These are phyloP conservation scores for Pelobates fuscus DNA, from an alignment of 2,113 vertebrate species.

Conservation along the genomic window DNA sequence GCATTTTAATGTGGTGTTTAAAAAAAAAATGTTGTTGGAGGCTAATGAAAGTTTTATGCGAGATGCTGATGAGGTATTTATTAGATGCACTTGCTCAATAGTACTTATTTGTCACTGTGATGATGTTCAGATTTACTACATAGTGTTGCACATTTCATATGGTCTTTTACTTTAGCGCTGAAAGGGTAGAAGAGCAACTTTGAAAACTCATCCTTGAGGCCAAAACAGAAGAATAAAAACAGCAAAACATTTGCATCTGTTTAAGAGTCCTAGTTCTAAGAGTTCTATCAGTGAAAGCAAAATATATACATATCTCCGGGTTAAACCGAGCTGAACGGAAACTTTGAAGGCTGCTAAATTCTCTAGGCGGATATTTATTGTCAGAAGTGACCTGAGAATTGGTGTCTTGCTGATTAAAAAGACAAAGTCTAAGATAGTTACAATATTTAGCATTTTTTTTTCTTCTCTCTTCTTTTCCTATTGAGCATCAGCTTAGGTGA, in stretches of 20 bases:
- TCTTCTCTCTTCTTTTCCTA: slow-evolving; percentile 75
- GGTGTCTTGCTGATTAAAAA: slow-evolving; percentile 61
- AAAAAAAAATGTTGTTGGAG: slow-evolving; percentile 35
- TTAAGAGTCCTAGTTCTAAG: slow-evolving; percentile 66
- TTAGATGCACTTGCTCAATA: slow-evolving; percentile 43
- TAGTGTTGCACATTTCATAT: slow-evolving; percentile 52
- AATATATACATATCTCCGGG: slow-evolving; percentile 54
- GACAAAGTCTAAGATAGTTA: slow-evolving; percentile 75
- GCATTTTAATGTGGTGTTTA: slow-evolving; percentile 36
- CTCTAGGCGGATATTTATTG: slow-evolving; percentile 60
- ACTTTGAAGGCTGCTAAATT: slow-evolving; percentile 55
- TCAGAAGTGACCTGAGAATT: slow-evolving; percentile 70
- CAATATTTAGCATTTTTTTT: slow-evolving; percentile 76
- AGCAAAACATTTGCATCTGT: slow-evolving; percentile 74
- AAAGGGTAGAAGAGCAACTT: slow-evolving; percentile 67
- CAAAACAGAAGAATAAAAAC: slow-evolving; percentile 71
- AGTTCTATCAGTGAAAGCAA: slow-evolving; percentile 55
- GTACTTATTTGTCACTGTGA: slow-evolving; percentile 47
- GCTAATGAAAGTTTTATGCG: slow-evolving; percentile 48
- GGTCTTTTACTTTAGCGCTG: slow-evolving; percentile 65
- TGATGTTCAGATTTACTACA: slow-evolving; percentile 46
- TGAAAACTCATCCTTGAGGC: slow-evolving; percentile 64
- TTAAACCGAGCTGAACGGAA: slow-evolving; percentile 58
- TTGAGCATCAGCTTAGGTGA: slow-evolving; percentile 94
- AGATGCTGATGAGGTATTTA: slow-evolving; percentile 46